Evolutionary conservation across 2,888 invertebrate species (phyloP).

Genomic region (Ryuthela nishihirai): DNA sequence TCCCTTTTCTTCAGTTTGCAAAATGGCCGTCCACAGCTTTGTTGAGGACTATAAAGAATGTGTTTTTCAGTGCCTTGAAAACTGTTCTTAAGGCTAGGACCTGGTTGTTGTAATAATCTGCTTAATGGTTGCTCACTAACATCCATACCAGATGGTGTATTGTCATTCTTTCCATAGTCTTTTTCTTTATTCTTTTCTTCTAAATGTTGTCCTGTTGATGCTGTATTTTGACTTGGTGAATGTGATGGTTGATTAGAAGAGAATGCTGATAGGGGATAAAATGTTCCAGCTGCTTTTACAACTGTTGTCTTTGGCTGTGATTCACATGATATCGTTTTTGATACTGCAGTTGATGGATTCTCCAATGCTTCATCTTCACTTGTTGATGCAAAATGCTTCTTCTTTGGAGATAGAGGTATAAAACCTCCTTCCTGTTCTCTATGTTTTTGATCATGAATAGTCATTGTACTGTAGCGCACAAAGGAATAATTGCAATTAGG

Average conservation of each 20-base stretch:
- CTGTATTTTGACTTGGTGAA: conserved; percentile 10
- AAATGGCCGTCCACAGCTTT: conserved; percentile 69
- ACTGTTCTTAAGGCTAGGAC: conserved; percentile 22
- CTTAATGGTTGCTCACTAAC: conserved; percentile 24
- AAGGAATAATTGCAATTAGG: conserved; percentile 68
- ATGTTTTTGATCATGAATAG: conserved; percentile 67
- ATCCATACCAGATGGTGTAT: conserved; percentile 9
- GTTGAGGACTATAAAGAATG: conserved; percentile 61
- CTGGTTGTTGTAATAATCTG: conserved; percentile 38
- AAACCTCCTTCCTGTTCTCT: conserved; percentile 42
- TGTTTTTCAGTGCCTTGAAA: conserved; percentile 41
- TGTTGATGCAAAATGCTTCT: conserved; percentile 15
- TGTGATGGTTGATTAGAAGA: conserved; percentile 39
- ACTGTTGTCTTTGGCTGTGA: conserved; percentile 51
- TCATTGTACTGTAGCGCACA: conserved; percentile 69
- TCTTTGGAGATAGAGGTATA: conserved; percentile 27
- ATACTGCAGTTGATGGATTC: conserved; percentile 17
- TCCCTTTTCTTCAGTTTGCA: conserved; percentile 73
- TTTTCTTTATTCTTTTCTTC: conserved; percentile 27
- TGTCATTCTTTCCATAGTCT: conserved; percentile 20
- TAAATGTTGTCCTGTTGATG: conserved; percentile 14
- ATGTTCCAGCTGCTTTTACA: conserved; percentile 89
- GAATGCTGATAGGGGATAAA: conserved; percentile 73
- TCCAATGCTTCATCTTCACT: conserved; percentile 26
- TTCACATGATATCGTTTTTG: conserved; percentile 25